Base-by-base conservation (phyloP, 64 coral and sea anemone species). In the Astreopora myriophthalma region DNA sequence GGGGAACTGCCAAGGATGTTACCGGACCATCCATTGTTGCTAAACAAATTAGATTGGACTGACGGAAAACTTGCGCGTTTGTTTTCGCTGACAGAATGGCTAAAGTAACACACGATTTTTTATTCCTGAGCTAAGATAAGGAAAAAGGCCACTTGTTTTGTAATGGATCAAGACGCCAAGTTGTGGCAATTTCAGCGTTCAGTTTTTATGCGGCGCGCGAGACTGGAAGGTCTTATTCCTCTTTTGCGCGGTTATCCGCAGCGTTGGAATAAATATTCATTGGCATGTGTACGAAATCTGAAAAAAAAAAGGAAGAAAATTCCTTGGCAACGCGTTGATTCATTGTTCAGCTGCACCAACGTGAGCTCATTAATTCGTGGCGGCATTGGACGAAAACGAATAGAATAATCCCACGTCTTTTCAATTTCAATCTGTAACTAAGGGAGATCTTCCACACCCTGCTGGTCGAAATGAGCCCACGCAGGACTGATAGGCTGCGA, bases 391-490 rank as follows among this genome's bases (percentile, higher is more conserved):
- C 33, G 61, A 64, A 64, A 83, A 57, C 79, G 57, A 61, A 64
- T 83, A 8, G 52, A 34, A 23, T 34, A n/a, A 83, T 64, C 19
- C 79, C 7, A 64, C 52, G 79, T 83, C 14, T 23, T 83, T 83
- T 83, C 79, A 63, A 83, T 83, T 83, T 83, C 57, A 83, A 83
- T 83, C 65, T 34, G 33, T 57, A 83, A 83, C 79, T 83, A 34
- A 37, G 57, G 55, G 52, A 64, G 79, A 83, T 38, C 79, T 19
- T 22, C 8, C 10, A 8, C 17, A n/a, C n/a, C n/a, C n/a, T n/a
- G n/a, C n/a, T n/a, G n/a, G n/a, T n/a, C n/a, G n/a, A n/a, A n/a
- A n/a, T n/a, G n/a, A n/a, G n/a, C n/a, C n/a, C n/a, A n/a, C n/a
- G n/a, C n/a, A n/a, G n/a, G n/a, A n/a, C n/a, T n/a, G n/a, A n/a